Evolutionary conservation across 2,113 vertebrate species (phyloP).

Genomic region (Lamprotornis superbus): DNA sequence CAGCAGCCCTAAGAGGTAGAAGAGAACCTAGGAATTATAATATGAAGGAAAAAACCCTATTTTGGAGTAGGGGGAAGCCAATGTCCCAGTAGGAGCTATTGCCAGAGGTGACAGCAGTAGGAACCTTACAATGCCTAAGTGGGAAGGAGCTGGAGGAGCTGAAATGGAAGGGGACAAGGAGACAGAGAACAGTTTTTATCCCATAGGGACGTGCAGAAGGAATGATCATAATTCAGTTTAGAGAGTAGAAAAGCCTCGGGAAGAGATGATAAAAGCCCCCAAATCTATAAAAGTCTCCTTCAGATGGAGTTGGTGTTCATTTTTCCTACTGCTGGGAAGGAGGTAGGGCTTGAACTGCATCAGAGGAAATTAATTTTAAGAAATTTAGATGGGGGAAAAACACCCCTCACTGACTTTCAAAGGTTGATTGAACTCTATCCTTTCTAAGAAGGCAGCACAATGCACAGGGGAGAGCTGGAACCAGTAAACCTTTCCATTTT

Average conservation of each 20-base stretch:
- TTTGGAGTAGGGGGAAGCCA: not conserved
- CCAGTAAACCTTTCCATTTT: not conserved
- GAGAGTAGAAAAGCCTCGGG: not conserved
- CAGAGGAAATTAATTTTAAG: not conserved
- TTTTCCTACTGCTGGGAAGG: not conserved
- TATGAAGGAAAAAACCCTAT: not conserved
- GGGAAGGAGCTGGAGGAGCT: not conserved
- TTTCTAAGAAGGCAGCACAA: not conserved
- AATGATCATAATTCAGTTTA: not conserved
- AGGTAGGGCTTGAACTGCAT: not conserved
- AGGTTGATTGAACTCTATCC: not conserved
- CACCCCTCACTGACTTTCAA: not conserved
- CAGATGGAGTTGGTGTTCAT: not conserved
- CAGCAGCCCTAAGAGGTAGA: not conserved
- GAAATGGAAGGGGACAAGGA: not conserved
- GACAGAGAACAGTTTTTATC: not conserved
- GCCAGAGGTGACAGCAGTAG: not conserved
- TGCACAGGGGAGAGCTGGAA: not conserved
- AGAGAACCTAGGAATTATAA: not conserved
- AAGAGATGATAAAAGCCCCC: not conserved
- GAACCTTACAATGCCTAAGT: not conserved
- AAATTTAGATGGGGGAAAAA: not conserved
- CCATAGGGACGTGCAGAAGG: accelerated
- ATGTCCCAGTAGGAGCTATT: not conserved
- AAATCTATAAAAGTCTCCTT: not conserved